Base-by-base conservation (phyloP, 2,797 vertebrate genomes). In the Leptoclinus maculatus region DNA sequence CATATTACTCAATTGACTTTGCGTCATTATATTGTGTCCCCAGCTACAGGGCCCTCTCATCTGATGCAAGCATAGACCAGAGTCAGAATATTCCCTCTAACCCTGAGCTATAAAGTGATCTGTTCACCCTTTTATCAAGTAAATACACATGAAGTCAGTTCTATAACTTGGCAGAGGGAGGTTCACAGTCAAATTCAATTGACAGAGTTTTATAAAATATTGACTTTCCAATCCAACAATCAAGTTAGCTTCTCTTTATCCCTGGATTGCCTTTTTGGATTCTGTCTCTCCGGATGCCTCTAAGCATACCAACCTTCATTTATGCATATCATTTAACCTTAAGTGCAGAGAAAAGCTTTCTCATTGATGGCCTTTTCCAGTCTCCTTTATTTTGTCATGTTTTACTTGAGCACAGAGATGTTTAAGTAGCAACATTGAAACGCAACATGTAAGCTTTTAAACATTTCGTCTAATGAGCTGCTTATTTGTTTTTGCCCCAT, bases 161-260 rank as follows among this genome's bases (percentile, higher is more conserved):
- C 13, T 66, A 12, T 38, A 62, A 74, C 45, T 68, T 54, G 36
- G 38, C 38, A 23, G 25, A 38, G n/a, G 34, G 21, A 47, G 29
- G 16, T 32, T 45, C 76, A 87, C 83, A 76, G 84, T 82, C 68
- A 45, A 56, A 67, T 63, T 64, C 56, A 82, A 67, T 85, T 66
- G 63, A 51, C 41, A 16, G 54, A 29, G 4, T 29, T 14, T 56
- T 56, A 17, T 56, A 29, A 56, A 29, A 29, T 56, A 77, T 82
- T 69, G 77, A 84, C 76, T 76, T 81, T 79, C 5, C 54, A 75
- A 68, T 78, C 67, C 64, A 73, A 9, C 43, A 53, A 57, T 71
- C 68, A 29, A 29, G 4, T 29, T 34, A 56, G 3, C 60, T 45
- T 63, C n/a, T 38, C 19, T 75, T 73, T 51, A 62, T 67, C 36